Conservation (phyloP, 1,140 invertebrate genomes). For the Chymomyza costata region DNA sequence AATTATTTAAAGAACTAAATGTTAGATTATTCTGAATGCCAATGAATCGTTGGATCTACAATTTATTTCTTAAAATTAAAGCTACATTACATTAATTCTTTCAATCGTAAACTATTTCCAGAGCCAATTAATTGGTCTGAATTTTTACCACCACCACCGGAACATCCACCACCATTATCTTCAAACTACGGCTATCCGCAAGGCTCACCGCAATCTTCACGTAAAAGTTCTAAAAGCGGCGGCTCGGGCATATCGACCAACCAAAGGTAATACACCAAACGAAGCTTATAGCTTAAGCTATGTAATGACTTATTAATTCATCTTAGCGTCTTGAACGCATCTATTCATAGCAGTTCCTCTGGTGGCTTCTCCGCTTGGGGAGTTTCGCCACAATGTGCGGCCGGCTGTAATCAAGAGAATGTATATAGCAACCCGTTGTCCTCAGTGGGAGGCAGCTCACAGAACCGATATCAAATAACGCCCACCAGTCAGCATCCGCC, state of each 20-base stretch:
- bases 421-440: conserved; percentile 72
- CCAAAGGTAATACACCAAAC: conserved; percentile 47
- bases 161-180: conserved; percentile 83
- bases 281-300: background rate
- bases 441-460: conserved; percentile 43
- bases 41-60: background rate
- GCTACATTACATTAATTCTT: conserved; percentile 39
- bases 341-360: conserved; percentile 73
- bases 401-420: conserved; percentile 52
- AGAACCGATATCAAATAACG: conserved; percentile 73
- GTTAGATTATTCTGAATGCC: too few species aligned
- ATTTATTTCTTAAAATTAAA: conserved; percentile 9
- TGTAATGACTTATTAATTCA: background rate
- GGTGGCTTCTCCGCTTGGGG: conserved; percentile 74
- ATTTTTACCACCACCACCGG: conserved; percentile 86
- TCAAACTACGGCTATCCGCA: conserved; percentile 64
- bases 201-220: conserved; percentile 69
- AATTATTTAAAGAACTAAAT: too few species aligned
- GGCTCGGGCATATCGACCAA: conserved; percentile 73
- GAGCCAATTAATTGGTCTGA: conserved; percentile 85
- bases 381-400: conserved; percentile 60
- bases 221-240: conserved; percentile 71
- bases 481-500: conserved; percentile 72
- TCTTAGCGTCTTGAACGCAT: conserved; percentile 61
- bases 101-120: too few species aligned